A percentile compares a stretch with the other conserved stretches of the same genome.
Conservation (phyloP, 1,140 invertebrate species). For the Pseudomyrmex sp. region DNA sequence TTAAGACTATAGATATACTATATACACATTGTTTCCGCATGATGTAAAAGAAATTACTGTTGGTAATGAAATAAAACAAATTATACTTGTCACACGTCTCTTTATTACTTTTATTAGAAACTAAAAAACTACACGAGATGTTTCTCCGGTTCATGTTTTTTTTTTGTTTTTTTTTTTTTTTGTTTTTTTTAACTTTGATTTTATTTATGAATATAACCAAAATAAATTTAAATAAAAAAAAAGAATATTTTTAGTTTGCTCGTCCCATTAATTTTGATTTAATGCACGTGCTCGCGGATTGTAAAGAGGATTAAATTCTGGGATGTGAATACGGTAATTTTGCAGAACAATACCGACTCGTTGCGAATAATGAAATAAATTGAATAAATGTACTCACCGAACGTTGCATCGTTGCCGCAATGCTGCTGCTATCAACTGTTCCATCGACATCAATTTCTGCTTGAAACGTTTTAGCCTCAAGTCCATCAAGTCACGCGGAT, state of each 20-base stretch:
- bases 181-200: background rate
- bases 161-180: background rate
- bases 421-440: background rate
- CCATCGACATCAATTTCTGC: constrained; percentile 52
- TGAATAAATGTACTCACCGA: constrained; percentile 43
- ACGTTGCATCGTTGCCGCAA: background rate
- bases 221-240: constrained; percentile 10
- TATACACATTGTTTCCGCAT: constrained; percentile 79
- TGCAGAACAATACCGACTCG: constrained; percentile 1
- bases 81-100: constrained; percentile 75
- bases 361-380: constrained; percentile 34
- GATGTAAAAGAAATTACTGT: constrained; percentile 77
- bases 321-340: constrained; percentile 23
- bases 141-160: background rate
- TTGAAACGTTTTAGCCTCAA: constrained; percentile 20
- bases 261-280: constrained; percentile 33
- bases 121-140: background rate
- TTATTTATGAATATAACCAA: background rate
- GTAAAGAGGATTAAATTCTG: constrained; percentile 30
- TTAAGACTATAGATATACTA: constrained; percentile 76
- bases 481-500: constrained; percentile 41
- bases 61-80: constrained; percentile 81
- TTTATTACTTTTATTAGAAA: background rate
- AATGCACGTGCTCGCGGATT: background rate
- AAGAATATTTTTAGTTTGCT: background rate